A percentile compares a stretch with the other conserved stretches of the same genome.
These are phyloP conservation scores for Andricus curvator DNA, from an alignment of 2,888 invertebrate species.

Conservation along the genomic window DNA sequence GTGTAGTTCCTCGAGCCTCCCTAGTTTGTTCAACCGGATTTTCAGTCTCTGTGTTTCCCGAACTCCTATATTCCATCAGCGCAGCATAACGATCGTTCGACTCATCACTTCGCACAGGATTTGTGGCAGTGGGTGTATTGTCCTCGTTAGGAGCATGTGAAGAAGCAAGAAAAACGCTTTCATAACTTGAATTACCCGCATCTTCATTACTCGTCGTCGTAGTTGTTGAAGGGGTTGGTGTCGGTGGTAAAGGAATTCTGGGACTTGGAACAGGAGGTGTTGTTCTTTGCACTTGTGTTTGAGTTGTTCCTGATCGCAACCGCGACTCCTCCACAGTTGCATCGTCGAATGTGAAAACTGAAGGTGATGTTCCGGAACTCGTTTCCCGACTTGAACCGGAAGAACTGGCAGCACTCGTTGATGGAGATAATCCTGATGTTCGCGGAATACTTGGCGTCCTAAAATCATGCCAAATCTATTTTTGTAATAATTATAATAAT, in stretches of 20 bases:
- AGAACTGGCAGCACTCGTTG: conserved; percentile 51
- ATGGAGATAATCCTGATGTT: conserved; percentile 31
- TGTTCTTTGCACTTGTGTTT: conserved; percentile 57
- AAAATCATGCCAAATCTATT: neutral
- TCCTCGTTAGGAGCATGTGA: conserved; percentile 57
- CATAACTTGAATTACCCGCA: conserved; percentile 65
- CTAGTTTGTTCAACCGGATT: conserved; percentile 49
- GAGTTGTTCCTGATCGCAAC: conserved; percentile 50
- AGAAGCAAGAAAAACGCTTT: conserved; percentile 70
- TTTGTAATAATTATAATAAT: neutral
- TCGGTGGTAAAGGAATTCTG: conserved; percentile 46
- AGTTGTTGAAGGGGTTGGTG: conserved; percentile 41
- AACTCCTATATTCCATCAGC: conserved; percentile 68
- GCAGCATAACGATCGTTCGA: conserved; percentile 68
- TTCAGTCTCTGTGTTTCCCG: conserved; percentile 53
- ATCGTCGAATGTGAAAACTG: conserved; percentile 69
- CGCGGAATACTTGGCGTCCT: conserved; percentile 24
- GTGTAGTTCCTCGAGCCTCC: conserved; percentile 33
- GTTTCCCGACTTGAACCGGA: conserved; percentile 51
- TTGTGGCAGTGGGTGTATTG: conserved; percentile 48
- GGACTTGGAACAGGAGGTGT: conserved; percentile 59
- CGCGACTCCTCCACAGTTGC: conserved; percentile 61
- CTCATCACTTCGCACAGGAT: conserved; percentile 45
- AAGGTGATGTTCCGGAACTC: conserved; percentile 57
- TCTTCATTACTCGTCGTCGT: conserved; percentile 54